These are phyloP conservation scores for Amblyornis subalaris DNA, from an alignment of 2,113 vertebrate genomes.

Conservation along the genomic window DNA sequence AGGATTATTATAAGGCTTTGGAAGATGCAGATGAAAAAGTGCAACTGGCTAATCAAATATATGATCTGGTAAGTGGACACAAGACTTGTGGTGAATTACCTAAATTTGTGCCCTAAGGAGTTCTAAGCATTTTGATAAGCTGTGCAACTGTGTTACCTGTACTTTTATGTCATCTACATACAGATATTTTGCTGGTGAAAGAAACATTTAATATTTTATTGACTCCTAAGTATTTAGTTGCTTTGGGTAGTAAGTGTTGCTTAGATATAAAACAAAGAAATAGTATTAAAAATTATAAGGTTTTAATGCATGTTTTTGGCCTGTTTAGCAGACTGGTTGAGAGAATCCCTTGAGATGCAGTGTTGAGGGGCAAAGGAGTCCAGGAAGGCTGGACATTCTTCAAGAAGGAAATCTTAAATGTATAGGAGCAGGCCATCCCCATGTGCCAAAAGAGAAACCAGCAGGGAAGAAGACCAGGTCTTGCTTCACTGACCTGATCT, in stretches of 20 bases:
- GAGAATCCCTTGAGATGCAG: neutral
- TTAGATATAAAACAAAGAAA: neutral
- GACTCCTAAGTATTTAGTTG: neutral
- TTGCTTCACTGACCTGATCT: neutral
- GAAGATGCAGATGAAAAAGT: slow-evolving; percentile 99
- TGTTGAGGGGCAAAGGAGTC: neutral
- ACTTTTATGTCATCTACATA: neutral
- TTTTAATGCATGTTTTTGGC: neutral
- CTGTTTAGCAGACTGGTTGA: neutral
- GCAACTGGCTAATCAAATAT: slow-evolving; percentile 98
- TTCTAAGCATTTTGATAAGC: neutral
- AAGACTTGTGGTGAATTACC: neutral
- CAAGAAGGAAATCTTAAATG: neutral
- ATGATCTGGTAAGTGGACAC: slow-evolving; percentile 90
- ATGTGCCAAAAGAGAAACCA: neutral
- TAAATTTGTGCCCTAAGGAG: neutral
- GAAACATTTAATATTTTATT: neutral
- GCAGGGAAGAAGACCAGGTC: neutral
- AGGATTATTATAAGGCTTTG: slow-evolving; percentile 98
- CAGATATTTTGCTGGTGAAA: neutral
- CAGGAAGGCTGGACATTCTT: neutral
- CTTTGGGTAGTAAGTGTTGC: neutral
- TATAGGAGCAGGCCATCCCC: neutral
- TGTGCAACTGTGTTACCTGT: neutral
- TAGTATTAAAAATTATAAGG: neutral